These are phyloP conservation scores for Falco cherrug DNA, from an alignment of 2,797 vertebrate species.

Conservation along the genomic window DNA sequence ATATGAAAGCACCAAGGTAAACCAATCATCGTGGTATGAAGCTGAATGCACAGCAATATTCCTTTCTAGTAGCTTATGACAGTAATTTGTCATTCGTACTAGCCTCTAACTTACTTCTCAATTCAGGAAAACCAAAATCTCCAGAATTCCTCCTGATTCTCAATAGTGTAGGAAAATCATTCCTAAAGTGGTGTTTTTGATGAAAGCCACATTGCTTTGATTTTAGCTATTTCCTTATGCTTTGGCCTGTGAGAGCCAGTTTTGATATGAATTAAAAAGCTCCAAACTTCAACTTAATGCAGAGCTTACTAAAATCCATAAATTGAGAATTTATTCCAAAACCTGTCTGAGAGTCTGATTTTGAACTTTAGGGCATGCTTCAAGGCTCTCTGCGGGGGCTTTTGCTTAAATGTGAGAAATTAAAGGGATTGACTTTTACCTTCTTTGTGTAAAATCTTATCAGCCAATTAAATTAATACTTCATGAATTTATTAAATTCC, in stretches of 20 bases:
- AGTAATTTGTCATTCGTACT: neutral
- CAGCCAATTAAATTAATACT: neutral
- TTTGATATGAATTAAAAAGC: neutral
- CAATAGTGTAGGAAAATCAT: neutral
- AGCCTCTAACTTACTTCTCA: neutral
- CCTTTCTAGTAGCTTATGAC: neutral
- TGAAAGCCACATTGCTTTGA: neutral
- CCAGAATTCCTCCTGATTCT: neutral
- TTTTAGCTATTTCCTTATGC: neutral
- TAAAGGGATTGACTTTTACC: neutral
- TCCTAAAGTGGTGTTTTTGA: neutral
- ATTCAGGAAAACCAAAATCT: neutral
- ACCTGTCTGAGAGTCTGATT: neutral
- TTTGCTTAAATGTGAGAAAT: neutral
- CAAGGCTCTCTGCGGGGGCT: neutral
- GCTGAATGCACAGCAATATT: neutral
- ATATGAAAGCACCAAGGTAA: neutral
- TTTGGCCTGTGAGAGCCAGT: neutral
- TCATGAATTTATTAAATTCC: neutral
- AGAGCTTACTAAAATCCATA: neutral
- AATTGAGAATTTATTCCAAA: neutral
- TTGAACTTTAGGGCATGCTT: neutral
- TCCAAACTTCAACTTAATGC: neutral
- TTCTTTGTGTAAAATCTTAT: neutral
- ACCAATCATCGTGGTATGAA: neutral